A percentile compares a stretch with the other conserved stretches of the same genome.
Evolutionary conservation across 2,113 vertebrate species (phyloP).

Genomic region (Ivindomyrus marchei): DNA sequence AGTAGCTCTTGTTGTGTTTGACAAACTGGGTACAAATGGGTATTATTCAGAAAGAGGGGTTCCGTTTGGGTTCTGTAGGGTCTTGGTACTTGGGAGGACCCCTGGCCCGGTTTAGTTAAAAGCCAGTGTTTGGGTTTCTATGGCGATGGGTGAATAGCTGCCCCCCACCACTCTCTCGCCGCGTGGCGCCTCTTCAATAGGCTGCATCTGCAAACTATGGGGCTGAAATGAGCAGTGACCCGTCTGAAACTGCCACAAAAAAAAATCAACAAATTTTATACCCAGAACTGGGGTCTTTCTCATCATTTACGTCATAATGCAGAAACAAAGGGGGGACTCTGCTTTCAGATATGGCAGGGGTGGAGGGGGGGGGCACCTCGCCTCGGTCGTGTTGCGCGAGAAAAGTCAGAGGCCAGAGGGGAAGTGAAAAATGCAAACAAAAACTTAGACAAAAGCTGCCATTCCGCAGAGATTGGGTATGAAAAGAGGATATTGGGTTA

Average conservation of each 20-base stretch:
- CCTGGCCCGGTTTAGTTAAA: constrained; percentile 68
- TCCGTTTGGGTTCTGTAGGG: constrained; percentile 79
- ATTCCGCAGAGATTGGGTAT: constrained; percentile 75
- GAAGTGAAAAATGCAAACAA: constrained; percentile 69
- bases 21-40: constrained; percentile 86
- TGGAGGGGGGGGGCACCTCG: constrained; percentile 64
- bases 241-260: constrained; percentile 68
- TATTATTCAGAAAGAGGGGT: constrained; percentile 83
- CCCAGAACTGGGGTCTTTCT: constrained; percentile 73
- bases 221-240: constrained; percentile 94
- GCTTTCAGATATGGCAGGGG: constrained; percentile 69
- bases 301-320: constrained; percentile 81
- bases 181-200: constrained; percentile 90
- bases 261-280: constrained; percentile 89
- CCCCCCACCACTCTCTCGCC: constrained; percentile 87
- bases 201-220: constrained; percentile 95
- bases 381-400: constrained; percentile 67
- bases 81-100: constrained; percentile 75
- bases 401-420: constrained; percentile 75
- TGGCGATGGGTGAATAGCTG: constrained; percentile 85
- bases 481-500: constrained; percentile 73
- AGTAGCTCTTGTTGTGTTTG: constrained; percentile 79
- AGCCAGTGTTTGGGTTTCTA: constrained; percentile 92
- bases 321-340: constrained; percentile 60
- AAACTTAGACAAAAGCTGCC: constrained; percentile 57